These are phyloP conservation scores for Ornithoptera alexandrae DNA, from an alignment of 2,888 invertebrate species.

Conservation along the genomic window DNA sequence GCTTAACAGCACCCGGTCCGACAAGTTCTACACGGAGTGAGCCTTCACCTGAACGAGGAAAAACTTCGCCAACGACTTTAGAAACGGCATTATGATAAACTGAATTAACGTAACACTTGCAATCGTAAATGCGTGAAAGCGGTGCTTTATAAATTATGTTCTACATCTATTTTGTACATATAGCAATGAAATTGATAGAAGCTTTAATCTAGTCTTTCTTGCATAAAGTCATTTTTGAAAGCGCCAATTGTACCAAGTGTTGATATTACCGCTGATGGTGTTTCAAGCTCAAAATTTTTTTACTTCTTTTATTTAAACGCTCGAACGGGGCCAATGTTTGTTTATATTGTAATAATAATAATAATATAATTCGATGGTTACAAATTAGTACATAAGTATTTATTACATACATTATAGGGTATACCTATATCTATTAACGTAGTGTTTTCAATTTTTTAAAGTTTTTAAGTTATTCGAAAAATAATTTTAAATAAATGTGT, in stretches of 20 bases:
- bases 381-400: constrained; percentile 72
- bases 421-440: constrained; percentile 47
- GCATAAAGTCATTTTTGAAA: constrained; percentile 64
- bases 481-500: constrained; percentile 74
- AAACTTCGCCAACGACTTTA: constrained; percentile 75
- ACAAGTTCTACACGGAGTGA: constrained; percentile 46
- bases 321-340: constrained; percentile 71
- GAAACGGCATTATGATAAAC: constrained; percentile 82
- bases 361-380: constrained; percentile 58
- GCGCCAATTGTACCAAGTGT: constrained; percentile 58
- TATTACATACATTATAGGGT: constrained; percentile 67
- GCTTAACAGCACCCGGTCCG: constrained; percentile 48
- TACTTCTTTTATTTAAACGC: constrained; percentile 46
- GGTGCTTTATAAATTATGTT: constrained; percentile 58
- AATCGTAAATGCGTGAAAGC: constrained; percentile 38
- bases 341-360: constrained; percentile 52
- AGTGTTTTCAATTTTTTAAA: constrained; percentile 72
- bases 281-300: constrained; percentile 53
- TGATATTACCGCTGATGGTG: constrained; percentile 43
- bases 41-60: constrained; percentile 63
- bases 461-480: constrained; percentile 77
- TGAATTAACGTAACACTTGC: constrained; percentile 28
- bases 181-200: constrained; percentile 69
- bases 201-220: constrained; percentile 78
- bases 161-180: constrained; percentile 47